Evolutionary conservation across 1,140 invertebrate species (phyloP).

Genomic region (Lamellibrachia luymesi): DNA sequence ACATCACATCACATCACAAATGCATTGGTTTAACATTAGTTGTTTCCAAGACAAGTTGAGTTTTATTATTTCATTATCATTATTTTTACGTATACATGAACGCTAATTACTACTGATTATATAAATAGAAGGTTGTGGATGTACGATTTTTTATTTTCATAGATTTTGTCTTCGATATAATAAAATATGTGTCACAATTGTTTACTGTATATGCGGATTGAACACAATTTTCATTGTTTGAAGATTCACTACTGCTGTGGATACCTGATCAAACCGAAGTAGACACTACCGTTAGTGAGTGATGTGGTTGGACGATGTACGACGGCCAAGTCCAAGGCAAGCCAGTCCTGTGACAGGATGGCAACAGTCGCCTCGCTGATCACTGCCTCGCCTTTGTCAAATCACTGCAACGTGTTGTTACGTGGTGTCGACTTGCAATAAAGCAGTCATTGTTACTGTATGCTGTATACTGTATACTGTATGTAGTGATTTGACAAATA

Average conservation of each 20-base stretch:
- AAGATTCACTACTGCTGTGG: not conserved
- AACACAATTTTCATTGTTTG: not conserved
- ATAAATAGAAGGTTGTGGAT: too few species aligned
- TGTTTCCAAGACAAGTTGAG: too few species aligned
- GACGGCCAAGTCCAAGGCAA: not conserved
- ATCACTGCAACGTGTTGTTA: not conserved
- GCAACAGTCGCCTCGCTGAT: not conserved
- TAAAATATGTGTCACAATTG: not conserved
- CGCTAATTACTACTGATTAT: too few species aligned
- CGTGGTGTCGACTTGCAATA: not conserved
- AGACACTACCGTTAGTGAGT: not conserved
- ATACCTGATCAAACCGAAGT: not conserved
- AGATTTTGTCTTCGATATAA: not conserved
- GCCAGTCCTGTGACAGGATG: not conserved
- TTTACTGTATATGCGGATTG: not conserved
- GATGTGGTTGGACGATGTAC: not conserved
- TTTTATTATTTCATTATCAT: too few species aligned
- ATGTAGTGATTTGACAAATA: not conserved
- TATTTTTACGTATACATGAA: too few species aligned
- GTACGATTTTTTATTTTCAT: not conserved
- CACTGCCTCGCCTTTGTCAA: not conserved
- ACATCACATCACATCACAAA: too few species aligned
- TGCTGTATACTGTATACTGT: too few species aligned
- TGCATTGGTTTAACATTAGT: too few species aligned
- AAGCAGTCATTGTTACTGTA: not conserved